These are phyloP conservation scores for Helicoverpa zea DNA, from an alignment of 1,140 invertebrate genomes.

Conservation along the genomic window DNA sequence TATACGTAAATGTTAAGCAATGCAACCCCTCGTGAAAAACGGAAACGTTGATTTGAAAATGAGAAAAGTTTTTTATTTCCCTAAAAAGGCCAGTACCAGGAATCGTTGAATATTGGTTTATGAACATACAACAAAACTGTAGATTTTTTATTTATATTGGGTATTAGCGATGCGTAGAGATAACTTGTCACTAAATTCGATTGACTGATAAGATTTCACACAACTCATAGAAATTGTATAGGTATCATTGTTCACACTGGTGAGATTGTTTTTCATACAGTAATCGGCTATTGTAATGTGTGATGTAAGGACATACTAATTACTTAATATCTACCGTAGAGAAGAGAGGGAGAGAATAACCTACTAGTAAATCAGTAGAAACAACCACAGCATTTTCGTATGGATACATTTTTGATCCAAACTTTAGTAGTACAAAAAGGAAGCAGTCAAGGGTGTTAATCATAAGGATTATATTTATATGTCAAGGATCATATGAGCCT, in stretches of 20 bases:
- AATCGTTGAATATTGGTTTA: not conserved
- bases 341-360: too few species aligned
- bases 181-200: not conserved
- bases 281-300: too few species aligned
- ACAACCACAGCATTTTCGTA: too few species aligned
- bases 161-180: constrained; percentile 5
- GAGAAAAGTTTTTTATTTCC: not conserved
- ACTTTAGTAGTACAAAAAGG: too few species aligned
- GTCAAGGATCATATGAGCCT: too few species aligned
- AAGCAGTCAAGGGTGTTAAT: too few species aligned
- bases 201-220: constrained; percentile 11
- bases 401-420: too few species aligned
- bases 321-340: too few species aligned
- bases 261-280: not conserved
- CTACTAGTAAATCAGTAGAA: too few species aligned
- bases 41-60: not conserved
- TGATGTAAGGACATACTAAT: too few species aligned
- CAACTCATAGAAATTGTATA: constrained; percentile 9
- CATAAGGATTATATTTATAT: too few species aligned
- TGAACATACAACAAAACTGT: not conserved
- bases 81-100: not conserved
- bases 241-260: not conserved
- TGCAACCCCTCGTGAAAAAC: not conserved
- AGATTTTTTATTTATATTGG: not conserved
- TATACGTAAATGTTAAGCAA: too few species aligned